Conservation (phyloP, 2,113 vertebrate species). For the Macroglossus sobrinus region DNA sequence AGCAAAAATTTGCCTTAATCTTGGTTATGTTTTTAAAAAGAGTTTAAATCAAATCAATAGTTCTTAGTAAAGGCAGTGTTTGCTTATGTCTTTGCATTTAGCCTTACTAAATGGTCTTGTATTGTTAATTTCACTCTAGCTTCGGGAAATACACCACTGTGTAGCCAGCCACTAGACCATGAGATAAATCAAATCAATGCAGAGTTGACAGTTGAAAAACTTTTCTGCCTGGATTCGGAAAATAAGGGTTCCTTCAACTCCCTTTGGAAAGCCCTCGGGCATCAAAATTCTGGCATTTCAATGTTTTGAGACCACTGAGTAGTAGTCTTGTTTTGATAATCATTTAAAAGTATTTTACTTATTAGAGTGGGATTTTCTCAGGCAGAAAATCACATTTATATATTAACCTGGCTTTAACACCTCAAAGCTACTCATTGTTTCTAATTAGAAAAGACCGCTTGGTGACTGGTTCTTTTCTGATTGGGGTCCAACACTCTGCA, state of each 20-base stretch:
- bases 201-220: slow-evolving; percentile 44
- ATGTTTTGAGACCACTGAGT: slow-evolving; percentile 27
- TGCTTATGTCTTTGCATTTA: slow-evolving; percentile 6
- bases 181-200: slow-evolving; percentile 35
- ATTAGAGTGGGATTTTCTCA: slow-evolving; percentile 42
- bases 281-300: slow-evolving; percentile 37
- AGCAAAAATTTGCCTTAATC: not conserved
- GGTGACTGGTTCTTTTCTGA: not conserved
- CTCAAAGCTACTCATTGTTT: slow-evolving; percentile 33
- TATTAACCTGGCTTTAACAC: slow-evolving; percentile 28
- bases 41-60: not conserved
- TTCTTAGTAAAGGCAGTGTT: not conserved
- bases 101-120: not conserved
- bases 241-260: not conserved
- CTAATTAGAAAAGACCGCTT: slow-evolving; percentile 9
- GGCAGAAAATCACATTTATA: slow-evolving; percentile 48
- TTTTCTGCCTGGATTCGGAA: slow-evolving; percentile 32
- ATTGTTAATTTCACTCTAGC: slow-evolving; percentile 15
- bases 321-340: slow-evolving; percentile 11
- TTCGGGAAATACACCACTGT: not conserved
- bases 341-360: slow-evolving; percentile 44
- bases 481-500: not conserved
- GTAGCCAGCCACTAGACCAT: not conserved
- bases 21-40: not conserved
- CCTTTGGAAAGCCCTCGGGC: slow-evolving; percentile 9